Base-by-base conservation (phyloP, 2,888 invertebrate species). In the Heteropelma amictum region DNA sequence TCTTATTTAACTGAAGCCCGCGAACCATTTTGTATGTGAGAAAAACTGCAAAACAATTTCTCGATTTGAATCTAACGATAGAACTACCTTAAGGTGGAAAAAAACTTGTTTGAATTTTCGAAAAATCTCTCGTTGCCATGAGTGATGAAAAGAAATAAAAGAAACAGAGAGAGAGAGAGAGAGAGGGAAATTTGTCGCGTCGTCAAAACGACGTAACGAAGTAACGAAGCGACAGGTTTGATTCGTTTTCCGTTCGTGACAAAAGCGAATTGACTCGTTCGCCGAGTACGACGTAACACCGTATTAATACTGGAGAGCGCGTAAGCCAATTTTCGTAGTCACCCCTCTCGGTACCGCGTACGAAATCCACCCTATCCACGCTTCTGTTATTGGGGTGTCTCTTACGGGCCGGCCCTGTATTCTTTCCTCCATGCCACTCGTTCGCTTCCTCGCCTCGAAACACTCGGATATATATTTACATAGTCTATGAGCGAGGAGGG, bases 401-500 rank as follows among this genome's bases (percentile, higher is more conserved):
- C 74, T 71, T 64, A 67, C 53, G 60, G 33, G 71, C 79, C 19
- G n/a, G n/a, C 19, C 33, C 14, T 33, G n/a, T 23, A n/a, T 49
- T 23, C 26, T 72, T 72, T 60, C 77, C 79, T 77, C 79, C 68
- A 5, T 68, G 63, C 60, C 54, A 53, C 28, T 68, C 60, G 61
- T 53, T 65, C 45, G 54, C 35, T 68, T 58, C 53, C 61, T 76
- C 74, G 74, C 73, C 70, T 49, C 58, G 47, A 58, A 68, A 56
- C 72, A 78, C 79, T 79, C 77, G 77, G 76, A 64, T 71, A 45
- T 71, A 51, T 87, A 88, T 88, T 88, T 88, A 87, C 88, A 88
- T 88, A 88, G 85, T 85, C 83, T 85, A 85, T 83, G 81, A 84
- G 78, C 81, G 82, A 83, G 87, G 85, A 86, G 86, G 87, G 87